Percentiles rank a stretch among this genome's conserved stretches.
Evolutionary conservation across 2,888 invertebrate genomes (phyloP).

Genomic region (Hirtodrosophila confusa): DNA sequence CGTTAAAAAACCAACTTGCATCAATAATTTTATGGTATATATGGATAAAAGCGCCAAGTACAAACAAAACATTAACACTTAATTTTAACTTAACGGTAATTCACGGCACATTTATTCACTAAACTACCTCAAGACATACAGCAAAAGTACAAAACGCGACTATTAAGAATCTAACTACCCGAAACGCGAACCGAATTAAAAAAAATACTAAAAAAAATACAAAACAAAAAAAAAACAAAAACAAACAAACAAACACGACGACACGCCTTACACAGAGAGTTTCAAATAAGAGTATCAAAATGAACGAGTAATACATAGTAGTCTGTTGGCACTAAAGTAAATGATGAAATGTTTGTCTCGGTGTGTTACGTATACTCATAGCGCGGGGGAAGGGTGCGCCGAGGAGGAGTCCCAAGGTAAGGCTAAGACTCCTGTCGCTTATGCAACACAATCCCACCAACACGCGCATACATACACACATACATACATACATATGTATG

Average conservation of each 20-base stretch:
- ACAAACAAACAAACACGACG: constrained; percentile 7
- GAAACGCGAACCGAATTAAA: constrained; percentile 13
- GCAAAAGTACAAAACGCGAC: no score
- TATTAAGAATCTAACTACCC: no score
- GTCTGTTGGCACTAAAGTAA: constrained; percentile 38
- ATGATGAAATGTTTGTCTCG: constrained; percentile 34
- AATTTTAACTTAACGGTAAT: not conserved
- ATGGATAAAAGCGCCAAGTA: not conserved
- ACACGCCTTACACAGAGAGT: constrained; percentile 17
- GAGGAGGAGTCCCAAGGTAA: no score
- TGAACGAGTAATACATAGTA: constrained; percentile 6
- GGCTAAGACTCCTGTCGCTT: constrained; percentile 26
- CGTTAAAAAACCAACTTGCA: not conserved
- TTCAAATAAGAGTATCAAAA: constrained; percentile 15
- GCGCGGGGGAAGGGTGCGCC: no score
- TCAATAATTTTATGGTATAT: constrained; percentile 1
- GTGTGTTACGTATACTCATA: no score
- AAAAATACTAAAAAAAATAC: constrained; percentile 1
- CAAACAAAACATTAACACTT: not conserved
- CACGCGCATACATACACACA: not conserved
- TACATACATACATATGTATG: not conserved
- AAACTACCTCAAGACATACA: no score
- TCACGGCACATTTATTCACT: no score
- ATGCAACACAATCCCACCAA: constrained; percentile 27
- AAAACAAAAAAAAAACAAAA: constrained; percentile 6